Evolutionary conservation across 2,113 vertebrate genomes (phyloP), one percentile per base, ranked within the genome.

Genomic region (Microcebus tavaratra): DNA sequence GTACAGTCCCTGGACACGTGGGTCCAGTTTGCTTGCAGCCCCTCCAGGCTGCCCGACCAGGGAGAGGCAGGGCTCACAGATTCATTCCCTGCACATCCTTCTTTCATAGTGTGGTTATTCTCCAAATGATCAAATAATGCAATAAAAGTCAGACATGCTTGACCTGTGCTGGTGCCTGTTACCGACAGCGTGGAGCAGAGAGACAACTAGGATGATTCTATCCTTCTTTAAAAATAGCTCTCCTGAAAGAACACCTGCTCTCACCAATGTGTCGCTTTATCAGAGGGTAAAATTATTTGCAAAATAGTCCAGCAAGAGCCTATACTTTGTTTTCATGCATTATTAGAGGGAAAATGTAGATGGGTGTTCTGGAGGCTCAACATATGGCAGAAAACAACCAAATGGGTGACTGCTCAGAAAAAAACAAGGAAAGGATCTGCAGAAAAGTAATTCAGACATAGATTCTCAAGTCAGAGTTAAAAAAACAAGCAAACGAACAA

Each of bases 11-110:
- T 12, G 9, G 25, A 45, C 79, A 27, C 9, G 1, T 0, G 2
- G 73, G 29, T 23, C 5, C 13, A 1, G 36, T 23, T 11, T 0
- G 23, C 42, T 25, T 31, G 14, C 0, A 1, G 76, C 29, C 80
- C 53, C 10, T 13, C 61, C 14, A 23, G 12, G n/a, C 67, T 21
- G 50, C 6, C 14, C 2, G 1, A 13, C 0, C 1, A 27, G 25
- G 61, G 42, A 48, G 61, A 48, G 67, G n/a, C 25, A 2, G 25
- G 67, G 36, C 68, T 12, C 42, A 36, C 11, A 11, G 45, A 53
- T 15, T 48, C 3, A 1, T 27, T 4, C 29, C 42, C 7, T 6
- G 34, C 57, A 17, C 65, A 3, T 31, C 13, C n/a, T 67, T 31
- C 65, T 13, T 34, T 53, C 6, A 1, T n/a, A n/a, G 1, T 5